A percentile compares a stretch with the other conserved stretches of the same genome.
phyloP scores from a whole-genome alignment of 2,797 vertebrate species.

The Halcyon badia region DNA sequence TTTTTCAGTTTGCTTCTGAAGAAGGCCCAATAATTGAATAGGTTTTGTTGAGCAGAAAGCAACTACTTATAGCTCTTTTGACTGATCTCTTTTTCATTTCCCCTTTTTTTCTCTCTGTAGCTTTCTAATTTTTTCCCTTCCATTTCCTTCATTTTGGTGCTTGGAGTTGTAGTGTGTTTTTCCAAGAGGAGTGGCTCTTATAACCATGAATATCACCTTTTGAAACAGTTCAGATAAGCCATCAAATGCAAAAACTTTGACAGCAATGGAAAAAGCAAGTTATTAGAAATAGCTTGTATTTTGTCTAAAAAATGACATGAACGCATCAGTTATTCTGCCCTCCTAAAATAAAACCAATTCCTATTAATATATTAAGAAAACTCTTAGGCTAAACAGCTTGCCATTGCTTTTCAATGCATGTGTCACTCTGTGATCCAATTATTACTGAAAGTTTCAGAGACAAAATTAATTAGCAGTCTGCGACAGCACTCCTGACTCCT shows the following conservation, averaged over 20 bases:
- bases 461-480: conserved; percentile 82
- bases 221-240: conserved; percentile 38
- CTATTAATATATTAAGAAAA: conserved; percentile 28
- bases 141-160: conserved; percentile 8
- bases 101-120: background rate
- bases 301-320: conserved; percentile 31
- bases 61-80: background rate
- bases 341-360: background rate
- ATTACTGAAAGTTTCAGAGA: conserved; percentile 72
- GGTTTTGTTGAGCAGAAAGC: background rate
- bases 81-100: background rate
- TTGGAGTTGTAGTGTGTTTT: conserved; percentile 33
- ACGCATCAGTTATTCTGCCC: background rate
- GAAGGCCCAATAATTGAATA: background rate
- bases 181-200: conserved; percentile 46
- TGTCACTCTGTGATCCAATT: conserved; percentile 67
- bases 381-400: conserved; percentile 24
- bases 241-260: background rate
- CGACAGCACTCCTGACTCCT: conserved; percentile 67
- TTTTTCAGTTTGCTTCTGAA: conserved; percentile 9
- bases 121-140: background rate
- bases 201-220: conserved; percentile 54
- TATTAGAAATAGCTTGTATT: conserved; percentile 41
- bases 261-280: background rate
- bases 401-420: conserved; percentile 43